A percentile compares a stretch with the other conserved stretches of the same genome.
Conservation (phyloP, 2,113 vertebrate species). For the Hippocampus comes region DNA sequence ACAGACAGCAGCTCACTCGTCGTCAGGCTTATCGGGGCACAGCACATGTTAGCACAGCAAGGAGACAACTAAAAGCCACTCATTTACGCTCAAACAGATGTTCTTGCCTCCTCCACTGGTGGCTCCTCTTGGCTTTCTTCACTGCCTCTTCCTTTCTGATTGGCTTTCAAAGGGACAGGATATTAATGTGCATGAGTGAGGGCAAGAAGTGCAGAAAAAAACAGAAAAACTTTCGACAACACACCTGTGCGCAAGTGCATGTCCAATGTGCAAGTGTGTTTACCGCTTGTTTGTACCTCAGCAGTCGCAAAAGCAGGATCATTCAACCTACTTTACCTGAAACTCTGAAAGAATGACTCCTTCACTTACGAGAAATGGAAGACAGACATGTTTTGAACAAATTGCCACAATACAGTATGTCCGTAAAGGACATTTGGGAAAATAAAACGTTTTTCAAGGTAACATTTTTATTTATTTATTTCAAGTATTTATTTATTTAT, state of each 20-base stretch:
- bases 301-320: constrained; percentile 28
- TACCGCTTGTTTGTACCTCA: constrained; percentile 43
- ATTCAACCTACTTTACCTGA: constrained; percentile 41
- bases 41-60: constrained; percentile 57
- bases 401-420: constrained; percentile 19
- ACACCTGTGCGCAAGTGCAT: constrained; percentile 25
- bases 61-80: constrained; percentile 51
- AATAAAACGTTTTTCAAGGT: constrained; percentile 5
- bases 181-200: constrained; percentile 26
- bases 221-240: constrained; percentile 13
- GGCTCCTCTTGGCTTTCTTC: constrained; percentile 18
- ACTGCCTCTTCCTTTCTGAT: constrained; percentile 33
- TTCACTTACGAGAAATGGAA: constrained; percentile 25
- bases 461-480: neutral
- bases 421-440: constrained; percentile 11
- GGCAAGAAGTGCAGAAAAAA: constrained; percentile 26
- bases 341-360: constrained; percentile 27
- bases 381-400: constrained; percentile 18
- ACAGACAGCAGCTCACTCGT: constrained; percentile 58
- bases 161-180: constrained; percentile 38
- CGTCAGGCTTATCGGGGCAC: constrained; percentile 63
- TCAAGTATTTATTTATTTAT: neutral
- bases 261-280: constrained; percentile 35
- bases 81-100: constrained; percentile 45
- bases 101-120: constrained; percentile 34